phyloP scores from a whole-genome alignment of 2,888 invertebrate species.

The Apamea epomidion region DNA sequence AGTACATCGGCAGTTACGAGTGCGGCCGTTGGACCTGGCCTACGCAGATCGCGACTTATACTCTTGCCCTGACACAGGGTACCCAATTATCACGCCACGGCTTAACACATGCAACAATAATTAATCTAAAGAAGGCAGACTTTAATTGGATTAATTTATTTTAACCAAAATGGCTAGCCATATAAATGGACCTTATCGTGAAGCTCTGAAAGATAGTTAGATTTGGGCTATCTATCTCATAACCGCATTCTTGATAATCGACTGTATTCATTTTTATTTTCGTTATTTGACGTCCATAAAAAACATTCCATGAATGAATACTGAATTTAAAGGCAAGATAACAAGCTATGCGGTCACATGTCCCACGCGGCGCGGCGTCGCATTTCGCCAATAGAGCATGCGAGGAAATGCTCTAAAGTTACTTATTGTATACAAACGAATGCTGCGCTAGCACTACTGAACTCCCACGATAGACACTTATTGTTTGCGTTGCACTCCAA shows the following conservation, averaged over 20 bases:
- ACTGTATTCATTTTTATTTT: not conserved
- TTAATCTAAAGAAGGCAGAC: slow-evolving; percentile 17
- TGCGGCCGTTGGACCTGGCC: slow-evolving; percentile 82
- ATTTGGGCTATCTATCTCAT: not conserved
- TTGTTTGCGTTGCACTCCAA: slow-evolving; percentile 87
- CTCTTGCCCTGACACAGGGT: slow-evolving; percentile 72
- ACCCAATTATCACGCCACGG: slow-evolving; percentile 69
- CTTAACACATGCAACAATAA: slow-evolving; percentile 62
- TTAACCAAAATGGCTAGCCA: not conserved
- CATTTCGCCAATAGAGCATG: slow-evolving; percentile 82
- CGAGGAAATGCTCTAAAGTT: slow-evolving; percentile 82
- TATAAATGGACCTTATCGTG: not conserved
- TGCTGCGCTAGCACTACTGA: slow-evolving; percentile 76
- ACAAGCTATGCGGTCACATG: slow-evolving; percentile 67
- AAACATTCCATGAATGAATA: slow-evolving; percentile 10
- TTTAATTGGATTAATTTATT: slow-evolving; percentile 7
- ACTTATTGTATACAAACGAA: slow-evolving; percentile 79
- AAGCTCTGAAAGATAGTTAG: not conserved
- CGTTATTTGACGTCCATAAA: not conserved
- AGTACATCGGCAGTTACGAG: slow-evolving; percentile 82
- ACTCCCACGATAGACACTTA: slow-evolving; percentile 86
- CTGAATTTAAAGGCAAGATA: slow-evolving; percentile 12
- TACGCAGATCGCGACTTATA: slow-evolving; percentile 79
- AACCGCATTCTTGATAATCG: not conserved
- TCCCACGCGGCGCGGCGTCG: slow-evolving; percentile 75